Evolutionary conservation across 1,140 invertebrate species (phyloP).

Genomic region (Argopecten irradians): DNA sequence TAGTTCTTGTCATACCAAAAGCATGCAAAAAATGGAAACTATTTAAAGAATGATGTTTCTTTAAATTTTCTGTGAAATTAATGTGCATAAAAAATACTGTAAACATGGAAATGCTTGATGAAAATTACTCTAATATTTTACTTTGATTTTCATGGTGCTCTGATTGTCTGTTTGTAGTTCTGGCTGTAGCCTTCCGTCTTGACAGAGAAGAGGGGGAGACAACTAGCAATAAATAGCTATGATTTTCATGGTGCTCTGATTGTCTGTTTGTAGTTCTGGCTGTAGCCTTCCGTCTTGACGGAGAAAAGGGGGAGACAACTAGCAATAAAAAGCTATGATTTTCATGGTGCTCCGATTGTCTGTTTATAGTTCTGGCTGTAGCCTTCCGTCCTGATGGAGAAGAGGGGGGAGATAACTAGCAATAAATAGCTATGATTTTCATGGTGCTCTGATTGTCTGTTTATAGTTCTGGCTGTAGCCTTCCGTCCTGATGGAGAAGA

Average conservation of each 20-base stretch:
- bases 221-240: background rate
- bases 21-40: no score
- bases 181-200: no score
- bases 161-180: conserved; percentile 72
- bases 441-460: conserved; percentile 32
- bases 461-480: conserved; percentile 83
- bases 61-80: no score
- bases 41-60: no score
- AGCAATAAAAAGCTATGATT: background rate
- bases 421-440: background rate
- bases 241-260: background rate
- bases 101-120: no score
- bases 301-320: background rate
- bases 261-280: conserved; percentile 75
- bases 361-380: background rate
- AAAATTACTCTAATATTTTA: no score
- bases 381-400: background rate
- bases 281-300: no score
- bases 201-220: background rate
- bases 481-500: conserved; percentile 93
- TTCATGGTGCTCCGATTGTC: background rate
- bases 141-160: background rate
- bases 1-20: no score
- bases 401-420: background rate
- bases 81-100: no score